phyloP scores from a whole-genome alignment of 2,888 invertebrate genomes.

The Meliscaeva auricollis region DNA sequence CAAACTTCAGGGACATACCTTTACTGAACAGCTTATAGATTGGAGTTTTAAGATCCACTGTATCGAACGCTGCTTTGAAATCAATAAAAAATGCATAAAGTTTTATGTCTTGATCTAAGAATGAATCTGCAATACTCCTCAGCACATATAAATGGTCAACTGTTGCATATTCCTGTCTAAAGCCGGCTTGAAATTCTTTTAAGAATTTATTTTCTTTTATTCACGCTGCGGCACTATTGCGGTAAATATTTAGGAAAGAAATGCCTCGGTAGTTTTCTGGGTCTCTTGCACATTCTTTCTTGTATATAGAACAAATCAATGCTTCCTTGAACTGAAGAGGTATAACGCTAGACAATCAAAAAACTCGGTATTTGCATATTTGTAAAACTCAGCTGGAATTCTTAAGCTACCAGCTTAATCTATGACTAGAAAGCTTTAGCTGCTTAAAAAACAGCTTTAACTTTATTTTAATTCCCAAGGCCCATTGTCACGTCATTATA shows the following conservation, averaged over 20 bases:
- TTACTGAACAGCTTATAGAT: neutral
- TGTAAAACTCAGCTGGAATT: too few species aligned
- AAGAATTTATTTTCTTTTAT: slow-evolving; percentile 3
- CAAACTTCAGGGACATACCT: slow-evolving; percentile 7
- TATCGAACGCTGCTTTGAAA: neutral
- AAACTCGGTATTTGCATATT: too few species aligned
- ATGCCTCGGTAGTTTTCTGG: slow-evolving; percentile 12
- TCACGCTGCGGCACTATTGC: slow-evolving; percentile 24
- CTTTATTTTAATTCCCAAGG: too few species aligned
- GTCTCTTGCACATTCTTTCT: slow-evolving; percentile 11
- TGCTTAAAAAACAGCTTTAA: too few species aligned
- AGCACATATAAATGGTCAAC: slow-evolving; percentile 7
- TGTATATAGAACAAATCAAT: neutral
- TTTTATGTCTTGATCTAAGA: slow-evolving; percentile 3
- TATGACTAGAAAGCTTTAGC: too few species aligned
- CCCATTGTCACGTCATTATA: too few species aligned
- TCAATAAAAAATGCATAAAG: neutral
- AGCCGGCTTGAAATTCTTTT: slow-evolving; percentile 4
- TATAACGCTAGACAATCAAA: neutral
- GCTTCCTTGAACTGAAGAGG: neutral
- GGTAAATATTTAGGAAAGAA: slow-evolving; percentile 12
- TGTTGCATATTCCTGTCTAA: neutral
- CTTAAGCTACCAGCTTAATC: too few species aligned
- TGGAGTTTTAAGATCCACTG: neutral
- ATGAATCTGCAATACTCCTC: slow-evolving; percentile 12